Percentiles rank a stretch among this genome's conserved stretches.
phyloP scores from a whole-genome alignment of 1,140 invertebrate species.

The Nomia melanderi region DNA sequence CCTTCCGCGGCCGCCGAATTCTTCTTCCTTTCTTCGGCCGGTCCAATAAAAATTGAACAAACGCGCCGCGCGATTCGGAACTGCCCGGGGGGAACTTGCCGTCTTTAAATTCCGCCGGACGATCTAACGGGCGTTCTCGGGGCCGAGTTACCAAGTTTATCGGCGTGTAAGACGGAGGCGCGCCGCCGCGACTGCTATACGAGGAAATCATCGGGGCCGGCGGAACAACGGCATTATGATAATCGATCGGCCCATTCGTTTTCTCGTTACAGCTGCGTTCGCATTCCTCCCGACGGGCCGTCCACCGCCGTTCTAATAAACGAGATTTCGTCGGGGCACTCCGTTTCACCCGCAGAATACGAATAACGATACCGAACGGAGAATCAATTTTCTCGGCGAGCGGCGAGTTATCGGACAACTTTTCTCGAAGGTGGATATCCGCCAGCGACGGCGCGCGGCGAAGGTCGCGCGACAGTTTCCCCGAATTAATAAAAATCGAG shows the following conservation, averaged over 20 bases:
- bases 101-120: constrained; percentile 15
- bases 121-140: background rate
- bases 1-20: background rate
- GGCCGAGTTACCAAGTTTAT: constrained; percentile 18
- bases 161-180: background rate
- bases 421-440: no score
- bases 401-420: constrained; percentile 21
- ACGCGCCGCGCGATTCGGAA: background rate
- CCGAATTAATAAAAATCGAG: constrained; percentile 7
- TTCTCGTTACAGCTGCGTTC: constrained; percentile 46
- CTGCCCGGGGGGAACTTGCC: constrained; percentile 1
- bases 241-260: constrained; percentile 65
- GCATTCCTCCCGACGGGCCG: constrained; percentile 26
- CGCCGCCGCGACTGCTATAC: background rate
- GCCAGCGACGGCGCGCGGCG: no score
- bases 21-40: background rate
- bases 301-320: constrained; percentile 32
- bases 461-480: background rate
- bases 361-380: background rate
- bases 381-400: background rate
- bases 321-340: background rate
- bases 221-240: constrained; percentile 67
- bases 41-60: constrained; percentile 32
- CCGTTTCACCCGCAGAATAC: background rate
- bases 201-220: constrained; percentile 48